phyloP scores from a whole-genome alignment of 2,888 invertebrate species.

The Phytoseiulus persimilis region DNA sequence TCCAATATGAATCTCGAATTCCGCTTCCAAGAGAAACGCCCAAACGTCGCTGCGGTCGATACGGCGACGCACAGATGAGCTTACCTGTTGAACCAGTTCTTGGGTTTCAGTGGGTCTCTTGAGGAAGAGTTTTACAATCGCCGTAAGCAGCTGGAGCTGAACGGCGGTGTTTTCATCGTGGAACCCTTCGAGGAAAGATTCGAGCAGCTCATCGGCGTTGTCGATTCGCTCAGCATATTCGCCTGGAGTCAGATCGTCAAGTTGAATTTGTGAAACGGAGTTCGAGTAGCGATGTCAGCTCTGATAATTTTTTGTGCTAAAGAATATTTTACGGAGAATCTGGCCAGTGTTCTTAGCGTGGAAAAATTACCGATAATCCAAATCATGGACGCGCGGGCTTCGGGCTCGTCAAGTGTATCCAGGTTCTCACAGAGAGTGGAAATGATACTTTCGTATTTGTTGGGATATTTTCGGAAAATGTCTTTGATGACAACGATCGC shows the following conservation, averaged over 20 bases:
- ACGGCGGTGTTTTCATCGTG: slow-evolving; percentile 88
- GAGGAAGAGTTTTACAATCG: slow-evolving; percentile 94
- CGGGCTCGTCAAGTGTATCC: slow-evolving; percentile 96
- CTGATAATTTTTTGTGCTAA: no score
- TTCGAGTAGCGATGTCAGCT: no score
- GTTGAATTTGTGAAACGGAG: neutral
- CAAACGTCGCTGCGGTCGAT: neutral
- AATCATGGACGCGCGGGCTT: slow-evolving; percentile 94
- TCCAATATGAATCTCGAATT: no score
- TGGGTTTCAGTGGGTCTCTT: slow-evolving; percentile 97
- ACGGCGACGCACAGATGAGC: neutral
- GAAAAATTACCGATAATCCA: slow-evolving; percentile 59
- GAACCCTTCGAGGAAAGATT: slow-evolving; percentile 96
- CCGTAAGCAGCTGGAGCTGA: slow-evolving; percentile 89
- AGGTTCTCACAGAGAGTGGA: slow-evolving; percentile 97
- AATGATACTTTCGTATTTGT: slow-evolving; percentile 98
- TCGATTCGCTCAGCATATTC: slow-evolving; percentile 99
- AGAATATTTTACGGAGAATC: no score
- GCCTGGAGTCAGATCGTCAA: slow-evolving; percentile 49
- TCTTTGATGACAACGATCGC: slow-evolving; percentile 96
- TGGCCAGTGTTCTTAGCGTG: neutral
- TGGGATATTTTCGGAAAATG: slow-evolving; percentile 64
- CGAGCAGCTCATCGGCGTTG: slow-evolving; percentile 94
- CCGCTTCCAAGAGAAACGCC: no score
- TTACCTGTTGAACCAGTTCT: slow-evolving; percentile 85